These are phyloP conservation scores for Tragelaphus scriptus DNA, from an alignment of 2,113 vertebrate species.

Conservation along the genomic window DNA sequence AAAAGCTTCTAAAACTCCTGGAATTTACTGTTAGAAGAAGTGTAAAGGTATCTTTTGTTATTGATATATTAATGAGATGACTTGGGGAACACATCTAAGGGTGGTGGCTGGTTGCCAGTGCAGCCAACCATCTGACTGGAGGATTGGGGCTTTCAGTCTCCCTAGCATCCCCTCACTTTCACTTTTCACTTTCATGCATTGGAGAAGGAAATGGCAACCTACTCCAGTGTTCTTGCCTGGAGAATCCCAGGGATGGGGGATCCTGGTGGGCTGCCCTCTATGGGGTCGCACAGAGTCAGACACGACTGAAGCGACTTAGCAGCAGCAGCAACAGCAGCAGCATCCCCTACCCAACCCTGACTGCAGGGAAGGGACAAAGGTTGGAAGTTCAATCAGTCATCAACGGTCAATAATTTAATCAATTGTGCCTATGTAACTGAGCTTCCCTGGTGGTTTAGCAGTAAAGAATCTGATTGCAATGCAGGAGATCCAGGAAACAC, in stretches of 20 bases:
- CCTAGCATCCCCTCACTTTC: background rate
- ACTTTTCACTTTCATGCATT: no score
- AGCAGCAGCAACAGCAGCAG: background rate
- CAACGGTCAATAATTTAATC: background rate
- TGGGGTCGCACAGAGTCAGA: no score
- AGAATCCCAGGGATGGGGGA: no score
- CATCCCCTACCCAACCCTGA: background rate
- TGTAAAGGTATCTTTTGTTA: background rate
- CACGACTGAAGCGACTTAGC: no score
- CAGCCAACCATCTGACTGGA: rapidly evolving
- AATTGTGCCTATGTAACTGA: no score
- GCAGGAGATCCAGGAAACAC: background rate
- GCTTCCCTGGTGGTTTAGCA: background rate
- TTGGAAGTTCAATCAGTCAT: background rate
- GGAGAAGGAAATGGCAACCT: no score
- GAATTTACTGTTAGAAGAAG: background rate
- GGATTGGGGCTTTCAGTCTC: background rate
- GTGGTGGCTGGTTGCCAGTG: background rate
- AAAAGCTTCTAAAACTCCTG: background rate
- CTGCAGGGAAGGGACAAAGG: no score
- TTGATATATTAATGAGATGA: background rate
- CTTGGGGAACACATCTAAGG: background rate
- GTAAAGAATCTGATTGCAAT: background rate
- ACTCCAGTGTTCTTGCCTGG: no score
- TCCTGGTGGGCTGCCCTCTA: no score